A percentile compares a stretch with the other conserved stretches of the same genome.
phyloP scores from a whole-genome alignment of 2,113 vertebrate genomes.

The Chascanopsetta lugubris region DNA sequence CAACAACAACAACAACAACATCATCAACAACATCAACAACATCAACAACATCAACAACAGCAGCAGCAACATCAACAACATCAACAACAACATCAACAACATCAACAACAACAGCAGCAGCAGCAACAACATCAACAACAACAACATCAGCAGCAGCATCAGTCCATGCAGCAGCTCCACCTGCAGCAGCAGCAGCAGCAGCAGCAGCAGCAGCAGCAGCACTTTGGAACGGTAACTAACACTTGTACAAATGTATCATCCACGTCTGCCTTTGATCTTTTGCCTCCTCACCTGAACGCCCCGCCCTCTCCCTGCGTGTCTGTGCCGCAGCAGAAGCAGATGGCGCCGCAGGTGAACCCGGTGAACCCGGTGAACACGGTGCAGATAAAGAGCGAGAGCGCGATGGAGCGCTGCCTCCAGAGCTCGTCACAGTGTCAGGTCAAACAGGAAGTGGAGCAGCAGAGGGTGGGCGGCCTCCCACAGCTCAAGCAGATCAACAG shows the following conservation, averaged over 20 bases:
- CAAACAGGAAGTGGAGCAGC: slow-evolving; percentile 61
- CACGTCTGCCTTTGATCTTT: background rate
- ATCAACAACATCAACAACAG: slow-evolving; percentile 45
- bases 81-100: slow-evolving; percentile 52
- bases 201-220: slow-evolving; percentile 64
- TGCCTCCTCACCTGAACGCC: background rate
- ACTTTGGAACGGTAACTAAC: slow-evolving; percentile 50
- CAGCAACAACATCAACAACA: slow-evolving; percentile 12
- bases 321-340: slow-evolving; percentile 46
- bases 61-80: slow-evolving; percentile 61
- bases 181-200: slow-evolving; percentile 74
- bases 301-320: accelerated
- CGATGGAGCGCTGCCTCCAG: slow-evolving; percentile 52
- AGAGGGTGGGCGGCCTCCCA: slow-evolving; percentile 41
- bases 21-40: slow-evolving; percentile 53
- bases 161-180: slow-evolving; percentile 67
- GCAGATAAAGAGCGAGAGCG: slow-evolving; percentile 47
- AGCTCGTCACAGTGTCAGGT: slow-evolving; percentile 44
- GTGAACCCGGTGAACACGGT: background rate
- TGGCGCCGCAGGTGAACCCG: slow-evolving; percentile 23
- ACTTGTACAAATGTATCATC: no score
- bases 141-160: slow-evolving; percentile 45
- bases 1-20: slow-evolving; percentile 26
- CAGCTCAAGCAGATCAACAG: slow-evolving; percentile 75
- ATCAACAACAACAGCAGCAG: slow-evolving; percentile 38